These are phyloP conservation scores for Mythimna vitellina DNA, from an alignment of 2,888 invertebrate genomes.

Conservation along the genomic window DNA sequence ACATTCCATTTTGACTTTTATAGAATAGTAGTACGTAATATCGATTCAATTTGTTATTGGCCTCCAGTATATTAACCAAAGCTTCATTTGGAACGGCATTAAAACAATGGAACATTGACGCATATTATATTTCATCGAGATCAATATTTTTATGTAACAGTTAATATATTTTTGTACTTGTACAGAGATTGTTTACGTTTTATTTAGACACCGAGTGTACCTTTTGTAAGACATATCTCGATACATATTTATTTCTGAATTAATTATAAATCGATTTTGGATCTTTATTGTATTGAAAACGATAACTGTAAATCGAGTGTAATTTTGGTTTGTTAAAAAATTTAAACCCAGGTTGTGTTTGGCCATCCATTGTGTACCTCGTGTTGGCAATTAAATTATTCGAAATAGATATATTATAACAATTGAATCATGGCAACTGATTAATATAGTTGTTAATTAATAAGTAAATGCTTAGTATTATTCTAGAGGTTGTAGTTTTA, in stretches of 20 bases:
- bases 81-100: conserved; percentile 74
- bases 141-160: conserved; percentile 81
- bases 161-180: conserved; percentile 86
- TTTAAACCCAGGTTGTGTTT: conserved; percentile 76
- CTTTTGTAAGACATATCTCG: conserved; percentile 74
- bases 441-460: conserved; percentile 61
- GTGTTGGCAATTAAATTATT: conserved; percentile 65
- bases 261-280: conserved; percentile 52
- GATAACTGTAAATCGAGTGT: conserved; percentile 39
- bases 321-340: conserved; percentile 63
- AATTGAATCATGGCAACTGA: conserved; percentile 56
- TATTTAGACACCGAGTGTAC: conserved; percentile 74
- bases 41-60: conserved; percentile 40
- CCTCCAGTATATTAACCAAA: conserved; percentile 59
- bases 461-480: conserved; percentile 69
- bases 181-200: conserved; percentile 81
- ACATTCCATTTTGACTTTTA: conserved; percentile 79
- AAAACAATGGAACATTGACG: conserved; percentile 66
- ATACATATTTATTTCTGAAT: conserved; percentile 58
- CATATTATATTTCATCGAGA: conserved; percentile 73
- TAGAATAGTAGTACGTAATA: conserved; percentile 44
- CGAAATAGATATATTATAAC: conserved; percentile 51
- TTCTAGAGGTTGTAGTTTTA: conserved; percentile 78
- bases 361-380: conserved; percentile 70
- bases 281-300: conserved; percentile 46